phyloP scores from a whole-genome alignment of 2,113 vertebrate species.

The Thunnus thynnus region DNA sequence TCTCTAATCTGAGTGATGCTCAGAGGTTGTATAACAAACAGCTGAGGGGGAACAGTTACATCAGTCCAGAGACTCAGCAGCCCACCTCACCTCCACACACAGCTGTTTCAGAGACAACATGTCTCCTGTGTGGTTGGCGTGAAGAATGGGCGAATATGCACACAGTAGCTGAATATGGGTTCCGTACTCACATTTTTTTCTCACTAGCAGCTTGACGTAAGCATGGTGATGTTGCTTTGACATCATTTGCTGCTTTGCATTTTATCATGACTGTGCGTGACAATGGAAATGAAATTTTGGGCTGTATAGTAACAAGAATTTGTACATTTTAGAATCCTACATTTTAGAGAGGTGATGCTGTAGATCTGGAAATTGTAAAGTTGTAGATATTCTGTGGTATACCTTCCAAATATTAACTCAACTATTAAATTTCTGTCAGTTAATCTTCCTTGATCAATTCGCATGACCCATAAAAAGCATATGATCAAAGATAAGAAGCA shows the following conservation, averaged over 20 bases:
- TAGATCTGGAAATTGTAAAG: too few relatives aligned
- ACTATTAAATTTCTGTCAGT: too few relatives aligned
- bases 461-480: too few relatives aligned
- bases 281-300: not conserved
- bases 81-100: constrained; percentile 14
- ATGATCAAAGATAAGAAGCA: not conserved
- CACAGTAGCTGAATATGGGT: not conserved
- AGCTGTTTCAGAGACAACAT: constrained; percentile 36
- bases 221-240: not conserved
- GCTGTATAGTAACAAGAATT: not conserved
- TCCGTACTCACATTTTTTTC: not conserved
- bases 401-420: too few relatives aligned
- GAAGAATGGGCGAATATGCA: not conserved
- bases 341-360: too few relatives aligned
- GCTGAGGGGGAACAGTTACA: constrained; percentile 6
- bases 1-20: not conserved
- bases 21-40: constrained; percentile 17
- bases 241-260: too few relatives aligned
- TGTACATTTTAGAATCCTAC: not conserved
- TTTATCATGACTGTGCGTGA: not conserved
- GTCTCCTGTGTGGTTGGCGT: not conserved
- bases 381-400: too few relatives aligned
- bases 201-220: not conserved
- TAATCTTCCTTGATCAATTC: too few relatives aligned
- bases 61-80: constrained; percentile 6